Base-by-base conservation (phyloP, 2,113 vertebrate genomes). In the Clupea harengus region DNA sequence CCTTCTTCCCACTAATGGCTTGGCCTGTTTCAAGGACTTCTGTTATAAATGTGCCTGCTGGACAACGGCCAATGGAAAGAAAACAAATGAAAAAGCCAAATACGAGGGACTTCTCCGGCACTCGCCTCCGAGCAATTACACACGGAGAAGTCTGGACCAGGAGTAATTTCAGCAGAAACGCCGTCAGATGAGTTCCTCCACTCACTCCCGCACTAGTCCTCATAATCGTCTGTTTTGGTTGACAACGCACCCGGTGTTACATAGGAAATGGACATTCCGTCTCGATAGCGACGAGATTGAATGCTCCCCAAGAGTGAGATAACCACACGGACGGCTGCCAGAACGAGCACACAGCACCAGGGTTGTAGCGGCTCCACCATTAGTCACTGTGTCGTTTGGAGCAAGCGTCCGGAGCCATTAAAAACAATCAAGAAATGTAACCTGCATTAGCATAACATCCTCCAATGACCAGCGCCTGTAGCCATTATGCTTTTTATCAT, bases 11-110 rank as follows among this genome's bases (percentile, higher is more conserved):
- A 47, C 83, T 89, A 91, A 91, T 91, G 87, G 88, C 60, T 47
- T 0, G 15, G 72, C 32, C 32, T 3, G 28, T 15, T 39, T 85
- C 60, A 84, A 86, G 45, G 81, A 84, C 85, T 89, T 86, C 88
- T 85, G 85, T 89, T 91, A 89, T 88, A 88, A 88, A 90, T 90
- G 89, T 84, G 88, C 81, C 39, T 32, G 20, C 72, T 88, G 89
- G 87, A 89, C 86, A 28, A 46, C 78, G 52, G 89, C 89, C 91
- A 91, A 85, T 75, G 39, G 72, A 83, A 89, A 75, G n/a, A 82
- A 75, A 86, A 88, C 86, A 91, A 91, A 89, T 88, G 72, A 78
- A 91, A 88, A 88, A 82, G 81, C 46, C 75, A 82, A 83, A 84
- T 20, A 82, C 25, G 52, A 81, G 86, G 81, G 88, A 81, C 72